Evolutionary conservation across 1,140 invertebrate genomes (phyloP).

Genomic region (Oreohelix idahoensis): DNA sequence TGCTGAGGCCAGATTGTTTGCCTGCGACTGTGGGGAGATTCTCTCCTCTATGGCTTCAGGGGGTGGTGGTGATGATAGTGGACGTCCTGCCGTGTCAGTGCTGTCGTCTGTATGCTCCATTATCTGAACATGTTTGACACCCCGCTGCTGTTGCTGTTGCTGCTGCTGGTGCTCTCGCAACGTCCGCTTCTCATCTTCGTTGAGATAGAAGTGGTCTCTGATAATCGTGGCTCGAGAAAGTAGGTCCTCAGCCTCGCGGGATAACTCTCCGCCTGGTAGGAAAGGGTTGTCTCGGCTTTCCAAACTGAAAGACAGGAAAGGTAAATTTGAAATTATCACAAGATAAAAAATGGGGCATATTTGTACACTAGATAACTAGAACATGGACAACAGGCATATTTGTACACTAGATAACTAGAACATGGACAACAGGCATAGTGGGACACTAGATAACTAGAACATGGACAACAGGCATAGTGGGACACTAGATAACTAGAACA

Average conservation of each 20-base stretch:
- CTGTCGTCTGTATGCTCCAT: neutral
- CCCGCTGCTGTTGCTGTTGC: slow-evolving; percentile 17
- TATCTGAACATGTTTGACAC: slow-evolving; percentile 14
- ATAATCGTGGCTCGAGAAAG: slow-evolving; percentile 79
- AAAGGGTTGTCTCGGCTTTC: slow-evolving; percentile 98
- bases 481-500: no score
- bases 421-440: no score
- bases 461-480: no score
- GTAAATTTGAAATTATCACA: neutral
- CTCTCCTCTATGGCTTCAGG: slow-evolving; percentile 37
- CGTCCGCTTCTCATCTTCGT: slow-evolving; percentile 43
- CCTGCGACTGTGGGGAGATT: slow-evolving; percentile 16
- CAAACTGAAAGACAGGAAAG: slow-evolving; percentile 80
- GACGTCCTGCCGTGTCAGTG: neutral
- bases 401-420: no score
- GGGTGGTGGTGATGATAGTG: neutral
- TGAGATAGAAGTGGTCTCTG: slow-evolving; percentile 65
- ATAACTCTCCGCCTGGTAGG: slow-evolving; percentile 93
- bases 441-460: no score
- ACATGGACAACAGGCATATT: no score
- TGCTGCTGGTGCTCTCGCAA: slow-evolving; percentile 27
- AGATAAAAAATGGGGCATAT: neutral
- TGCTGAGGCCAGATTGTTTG: slow-evolving; percentile 21
- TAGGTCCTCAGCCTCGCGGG: slow-evolving; percentile 95
- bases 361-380: no score